Base-by-base conservation (phyloP, 1,140 invertebrate species). In the Bombus impatiens region DNA sequence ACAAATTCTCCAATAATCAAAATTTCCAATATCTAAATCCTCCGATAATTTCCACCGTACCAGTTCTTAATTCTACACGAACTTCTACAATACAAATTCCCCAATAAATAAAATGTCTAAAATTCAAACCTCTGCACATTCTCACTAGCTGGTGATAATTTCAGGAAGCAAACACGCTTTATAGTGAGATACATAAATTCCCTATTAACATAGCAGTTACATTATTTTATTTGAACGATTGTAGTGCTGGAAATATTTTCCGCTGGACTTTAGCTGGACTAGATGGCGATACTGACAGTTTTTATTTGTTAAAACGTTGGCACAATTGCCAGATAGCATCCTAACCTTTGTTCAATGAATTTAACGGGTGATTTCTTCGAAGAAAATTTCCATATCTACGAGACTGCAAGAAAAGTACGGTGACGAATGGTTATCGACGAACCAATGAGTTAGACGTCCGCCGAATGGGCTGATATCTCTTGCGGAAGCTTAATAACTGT, bases 271-370 rank as follows among this genome's bases (percentile, higher is more conserved):
- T 1, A 1, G 80, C 70, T 57, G 74, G 28, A 13, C 1, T 13
- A 78, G 77, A n/a, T 15, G 13, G n/a, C n/a, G 6, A 2, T 13
- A 6, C 12, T 10, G 57, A 28, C 18, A 65, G 42, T 22, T 82
- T 82, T 40, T 82, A 75, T 75, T 82, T 62, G 71, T 75, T 82
- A 82, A 15, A 75, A 65, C 2, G 12, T 57, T 75, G 80, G 80
- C 80, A 18, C 35, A 47, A 65, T 82, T 82, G 57, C 71, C 57
- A 42, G 44, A 67, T 35, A 42, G 13, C 1, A 75, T 57, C 71
- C 44, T 62, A 72, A 74, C 53, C 44, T 62, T 62, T 25, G 32
- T 67, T 59, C 77, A 25, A 78, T 44, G 59, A 78, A 40, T 15
- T 1, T 25, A 53, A 44, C 5, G 28, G 77, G 42, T 62, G 13